Conservation (phyloP, 2,888 invertebrate genomes). For the Agapostemon virescens region DNA sequence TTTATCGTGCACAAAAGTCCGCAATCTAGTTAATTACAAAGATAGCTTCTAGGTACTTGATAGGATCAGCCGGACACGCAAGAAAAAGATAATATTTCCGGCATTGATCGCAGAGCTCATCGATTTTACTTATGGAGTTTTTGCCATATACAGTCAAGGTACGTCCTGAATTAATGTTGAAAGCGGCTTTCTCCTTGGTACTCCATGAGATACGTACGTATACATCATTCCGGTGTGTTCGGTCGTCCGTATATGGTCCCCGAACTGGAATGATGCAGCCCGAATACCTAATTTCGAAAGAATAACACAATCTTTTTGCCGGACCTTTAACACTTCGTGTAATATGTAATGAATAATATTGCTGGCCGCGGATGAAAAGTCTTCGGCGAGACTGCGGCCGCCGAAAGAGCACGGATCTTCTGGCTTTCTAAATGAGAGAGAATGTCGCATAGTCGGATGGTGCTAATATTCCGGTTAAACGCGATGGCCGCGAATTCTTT, state of each 20-base stretch:
- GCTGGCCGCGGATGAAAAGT: neutral
- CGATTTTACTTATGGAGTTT: conserved; percentile 27
- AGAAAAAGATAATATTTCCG: conserved; percentile 7
- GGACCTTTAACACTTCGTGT: conserved; percentile 6
- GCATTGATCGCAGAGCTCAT: conserved; percentile 9
- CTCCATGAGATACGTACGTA: conserved; percentile 28
- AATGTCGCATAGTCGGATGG: neutral
- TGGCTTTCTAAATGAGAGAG: conserved; percentile 28
- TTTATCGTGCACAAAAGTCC: too few relatives aligned
- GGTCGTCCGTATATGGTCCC: conserved; percentile 43
- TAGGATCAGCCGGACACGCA: neutral
- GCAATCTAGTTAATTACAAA: too few relatives aligned
- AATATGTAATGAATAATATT: neutral
- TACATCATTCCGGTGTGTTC: conserved; percentile 40
- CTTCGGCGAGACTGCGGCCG: conserved; percentile 4
- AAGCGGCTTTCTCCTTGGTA: conserved; percentile 50
- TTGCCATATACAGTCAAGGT: conserved; percentile 28
- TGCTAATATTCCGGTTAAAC: neutral
- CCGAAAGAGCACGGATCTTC: conserved; percentile 5
- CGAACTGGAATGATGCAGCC: conserved; percentile 45
- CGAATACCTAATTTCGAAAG: conserved; percentile 52
- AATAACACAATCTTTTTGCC: conserved; percentile 27
- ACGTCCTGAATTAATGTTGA: conserved; percentile 49
- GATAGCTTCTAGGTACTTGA: neutral
- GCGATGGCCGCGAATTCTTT: neutral